A percentile compares a stretch with the other conserved stretches of the same genome.
These are phyloP conservation scores for Hydrolagus colliei DNA, from an alignment of 2,797 vertebrate genomes.

Conservation along the genomic window DNA sequence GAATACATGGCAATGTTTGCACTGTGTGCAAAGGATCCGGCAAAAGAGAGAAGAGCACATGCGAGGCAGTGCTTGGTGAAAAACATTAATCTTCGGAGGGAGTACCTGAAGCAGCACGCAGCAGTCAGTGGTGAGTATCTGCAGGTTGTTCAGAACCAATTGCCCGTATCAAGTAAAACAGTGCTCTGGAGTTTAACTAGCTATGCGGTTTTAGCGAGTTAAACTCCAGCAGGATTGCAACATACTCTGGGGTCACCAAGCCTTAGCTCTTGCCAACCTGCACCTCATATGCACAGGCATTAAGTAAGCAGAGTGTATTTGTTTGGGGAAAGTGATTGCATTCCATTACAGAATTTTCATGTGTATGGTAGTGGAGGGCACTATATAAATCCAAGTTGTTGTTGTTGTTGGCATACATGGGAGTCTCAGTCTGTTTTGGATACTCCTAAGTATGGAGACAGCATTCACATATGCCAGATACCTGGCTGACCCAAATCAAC, in stretches of 20 bases:
- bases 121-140: conserved; percentile 81
- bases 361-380: background rate
- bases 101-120: conserved; percentile 94
- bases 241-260: too few relatives aligned
- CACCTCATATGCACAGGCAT: too few relatives aligned
- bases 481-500: too few relatives aligned
- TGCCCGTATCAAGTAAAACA: background rate
- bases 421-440: too few relatives aligned
- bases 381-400: too few relatives aligned
- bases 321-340: background rate
- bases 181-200: background rate
- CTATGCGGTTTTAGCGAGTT: too few relatives aligned
- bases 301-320: too few relatives aligned
- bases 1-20: conserved; percentile 97
- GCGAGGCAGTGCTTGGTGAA: conserved; percentile 94
- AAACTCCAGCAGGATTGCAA: too few relatives aligned
- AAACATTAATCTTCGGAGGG: conserved; percentile 88
- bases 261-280: too few relatives aligned
- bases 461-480: too few relatives aligned
- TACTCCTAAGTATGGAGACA: too few relatives aligned
- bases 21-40: conserved; percentile 90
- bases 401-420: too few relatives aligned
- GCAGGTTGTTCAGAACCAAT: background rate
- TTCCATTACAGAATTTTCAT: background rate
- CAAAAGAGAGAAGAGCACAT: conserved; percentile 90